phyloP scores from a whole-genome alignment of 2,888 invertebrate genomes.

The Tuta absoluta region DNA sequence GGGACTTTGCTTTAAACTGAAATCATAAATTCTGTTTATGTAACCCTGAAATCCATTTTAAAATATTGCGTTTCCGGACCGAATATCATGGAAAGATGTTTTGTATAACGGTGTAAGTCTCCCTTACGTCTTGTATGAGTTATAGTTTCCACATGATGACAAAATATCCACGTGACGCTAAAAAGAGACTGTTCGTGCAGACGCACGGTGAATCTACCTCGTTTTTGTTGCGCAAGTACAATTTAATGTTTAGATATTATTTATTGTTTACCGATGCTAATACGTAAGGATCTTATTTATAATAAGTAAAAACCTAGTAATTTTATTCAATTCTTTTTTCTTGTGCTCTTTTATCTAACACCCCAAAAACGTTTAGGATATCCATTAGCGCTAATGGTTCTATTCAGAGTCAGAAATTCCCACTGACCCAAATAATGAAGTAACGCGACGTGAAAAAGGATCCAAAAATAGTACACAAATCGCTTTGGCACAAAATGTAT shows the following conservation, averaged over 20 bases:
- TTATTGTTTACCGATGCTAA: constrained; percentile 68
- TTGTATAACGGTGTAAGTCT: no score
- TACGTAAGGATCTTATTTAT: constrained; percentile 47
- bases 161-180: constrained; percentile 28
- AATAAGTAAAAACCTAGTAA: constrained; percentile 30
- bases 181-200: constrained; percentile 52
- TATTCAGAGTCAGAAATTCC: background rate
- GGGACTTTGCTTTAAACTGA: no score
- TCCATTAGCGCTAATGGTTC: constrained; percentile 15
- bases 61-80: no score
- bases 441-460: background rate
- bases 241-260: constrained; percentile 65
- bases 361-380: background rate
- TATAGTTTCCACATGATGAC: background rate
- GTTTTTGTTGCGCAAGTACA: constrained; percentile 76
- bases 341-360: background rate
- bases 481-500: constrained; percentile 51
- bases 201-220: constrained; percentile 77
- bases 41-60: no score
- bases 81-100: no score
- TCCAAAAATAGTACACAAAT: constrained; percentile 2
- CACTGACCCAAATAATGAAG: background rate
- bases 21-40: no score
- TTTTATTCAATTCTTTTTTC: background rate
- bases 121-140: background rate